A percentile compares a stretch with the other conserved stretches of the same genome.
Evolutionary conservation across 2,113 vertebrate genomes (phyloP).

Genomic region (Bubo blakistoni): DNA sequence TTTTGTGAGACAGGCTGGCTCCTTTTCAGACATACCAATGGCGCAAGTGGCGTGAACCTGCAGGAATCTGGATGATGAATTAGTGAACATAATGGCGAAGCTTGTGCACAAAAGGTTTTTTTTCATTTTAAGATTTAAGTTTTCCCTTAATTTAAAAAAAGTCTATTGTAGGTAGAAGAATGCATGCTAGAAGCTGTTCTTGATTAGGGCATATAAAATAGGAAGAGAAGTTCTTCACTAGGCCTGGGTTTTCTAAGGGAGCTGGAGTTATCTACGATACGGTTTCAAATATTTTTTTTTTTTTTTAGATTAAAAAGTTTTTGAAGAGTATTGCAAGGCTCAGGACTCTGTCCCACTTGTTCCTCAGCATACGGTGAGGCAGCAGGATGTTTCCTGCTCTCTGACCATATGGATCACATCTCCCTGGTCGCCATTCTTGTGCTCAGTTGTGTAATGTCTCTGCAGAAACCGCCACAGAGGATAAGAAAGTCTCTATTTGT

Average conservation of each 20-base stretch:
- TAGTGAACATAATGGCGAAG: neutral
- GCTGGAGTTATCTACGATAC: neutral
- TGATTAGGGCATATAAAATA: neutral
- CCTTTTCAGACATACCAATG: neutral
- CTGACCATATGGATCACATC: neutral
- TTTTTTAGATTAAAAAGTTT: neutral
- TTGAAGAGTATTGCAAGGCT: neutral
- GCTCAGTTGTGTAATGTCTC: neutral
- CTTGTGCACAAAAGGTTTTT: neutral
- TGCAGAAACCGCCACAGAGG: neutral
- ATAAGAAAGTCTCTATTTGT: conserved; percentile 23
- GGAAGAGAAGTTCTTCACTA: neutral
- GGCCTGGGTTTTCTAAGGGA: neutral
- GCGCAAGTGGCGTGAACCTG: neutral
- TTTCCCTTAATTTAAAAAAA: neutral
- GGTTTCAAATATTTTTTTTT: neutral
- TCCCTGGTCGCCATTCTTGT: neutral
- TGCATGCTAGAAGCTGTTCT: neutral
- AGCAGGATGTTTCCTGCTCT: neutral
- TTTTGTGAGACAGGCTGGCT: neutral
- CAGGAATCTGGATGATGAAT: neutral
- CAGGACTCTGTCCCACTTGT: neutral
- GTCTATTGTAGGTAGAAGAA: neutral
- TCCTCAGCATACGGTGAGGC: neutral
- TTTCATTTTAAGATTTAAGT: neutral